Conservation (phyloP, 1,140 invertebrate genomes). For the Drosophila persimilis region DNA sequence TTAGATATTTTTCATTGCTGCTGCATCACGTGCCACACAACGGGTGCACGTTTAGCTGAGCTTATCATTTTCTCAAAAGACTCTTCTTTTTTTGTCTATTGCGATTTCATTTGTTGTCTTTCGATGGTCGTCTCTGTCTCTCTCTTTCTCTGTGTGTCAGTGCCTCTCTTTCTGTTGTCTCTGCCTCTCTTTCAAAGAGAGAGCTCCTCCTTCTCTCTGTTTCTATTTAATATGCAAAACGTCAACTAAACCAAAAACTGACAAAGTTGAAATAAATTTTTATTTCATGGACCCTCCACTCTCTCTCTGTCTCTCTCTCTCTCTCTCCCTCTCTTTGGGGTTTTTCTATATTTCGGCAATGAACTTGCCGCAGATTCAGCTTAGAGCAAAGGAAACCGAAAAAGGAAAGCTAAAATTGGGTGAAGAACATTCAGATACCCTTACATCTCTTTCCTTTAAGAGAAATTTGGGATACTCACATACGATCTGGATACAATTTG, state of each 20-base stretch:
- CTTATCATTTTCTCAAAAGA: constrained; percentile 80
- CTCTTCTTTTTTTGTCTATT: constrained; percentile 19
- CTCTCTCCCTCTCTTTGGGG: constrained; percentile 7
- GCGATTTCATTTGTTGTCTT: constrained; percentile 27
- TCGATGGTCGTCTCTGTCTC: neutral
- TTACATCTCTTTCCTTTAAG: too few relatives aligned
- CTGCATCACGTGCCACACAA: constrained; percentile 77
- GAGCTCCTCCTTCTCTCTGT: constrained; percentile 34
- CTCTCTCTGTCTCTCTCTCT: neutral
- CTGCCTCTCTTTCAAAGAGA: neutral
- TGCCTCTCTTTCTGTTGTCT: neutral
- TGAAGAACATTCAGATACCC: too few relatives aligned
- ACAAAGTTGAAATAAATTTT: constrained; percentile 82
- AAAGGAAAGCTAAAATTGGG: constrained; percentile 12
- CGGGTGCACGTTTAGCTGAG: constrained; percentile 75
- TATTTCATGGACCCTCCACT: constrained; percentile 72
- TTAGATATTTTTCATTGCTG: constrained; percentile 29
- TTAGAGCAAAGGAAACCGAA: constrained; percentile 13
- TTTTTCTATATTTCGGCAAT: constrained; percentile 66
- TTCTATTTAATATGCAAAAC: constrained; percentile 81
- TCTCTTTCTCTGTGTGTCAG: neutral
- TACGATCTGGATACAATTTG: too few relatives aligned
- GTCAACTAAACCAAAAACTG: constrained; percentile 74
- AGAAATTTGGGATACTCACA: too few relatives aligned
- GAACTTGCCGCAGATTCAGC: constrained; percentile 69